A percentile compares a stretch with the other conserved stretches of the same genome.
These are phyloP conservation scores for Oplegnathus fasciatus DNA, from an alignment of 2,113 vertebrate species.

Conservation along the genomic window DNA sequence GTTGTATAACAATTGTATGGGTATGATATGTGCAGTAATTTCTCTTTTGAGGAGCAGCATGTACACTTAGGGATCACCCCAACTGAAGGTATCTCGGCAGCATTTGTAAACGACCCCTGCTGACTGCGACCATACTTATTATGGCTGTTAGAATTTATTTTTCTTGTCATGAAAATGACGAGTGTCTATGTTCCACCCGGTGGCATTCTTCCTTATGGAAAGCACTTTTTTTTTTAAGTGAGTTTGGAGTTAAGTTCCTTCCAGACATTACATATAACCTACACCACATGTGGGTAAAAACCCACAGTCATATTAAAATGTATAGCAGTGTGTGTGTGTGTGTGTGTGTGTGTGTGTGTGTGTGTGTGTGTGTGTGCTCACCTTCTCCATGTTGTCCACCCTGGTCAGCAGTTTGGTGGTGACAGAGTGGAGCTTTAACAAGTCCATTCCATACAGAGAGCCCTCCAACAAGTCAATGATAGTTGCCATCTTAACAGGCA, in stretches of 20 bases:
- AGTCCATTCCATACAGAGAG: conserved; percentile 93
- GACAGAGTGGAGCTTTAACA: conserved; percentile 93
- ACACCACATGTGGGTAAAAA: neutral
- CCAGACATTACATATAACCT: neutral
- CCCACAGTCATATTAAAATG: neutral
- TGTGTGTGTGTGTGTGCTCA: conserved; percentile 73
- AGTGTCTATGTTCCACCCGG: neutral
- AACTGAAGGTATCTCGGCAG: too few species aligned
- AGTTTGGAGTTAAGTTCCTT: neutral
- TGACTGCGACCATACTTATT: too few species aligned
- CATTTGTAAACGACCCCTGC: too few species aligned
- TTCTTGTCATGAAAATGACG: too few species aligned
- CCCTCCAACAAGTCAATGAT: conserved; percentile 93
- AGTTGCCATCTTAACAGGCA: conserved; percentile 87
- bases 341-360: neutral
- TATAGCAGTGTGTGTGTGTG: neutral
- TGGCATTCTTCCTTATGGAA: neutral
- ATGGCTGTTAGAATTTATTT: too few species aligned
- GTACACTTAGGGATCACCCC: too few species aligned
- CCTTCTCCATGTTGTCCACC: conserved; percentile 92
- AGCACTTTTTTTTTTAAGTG: too few species aligned
- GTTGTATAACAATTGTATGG: too few species aligned
- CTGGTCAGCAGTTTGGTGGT: conserved; percentile 92
- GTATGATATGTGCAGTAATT: too few species aligned
- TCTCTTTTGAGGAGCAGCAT: too few species aligned